Conservation (phyloP, 2,888 invertebrate genomes). For the Galerucella calmariensis region DNA sequence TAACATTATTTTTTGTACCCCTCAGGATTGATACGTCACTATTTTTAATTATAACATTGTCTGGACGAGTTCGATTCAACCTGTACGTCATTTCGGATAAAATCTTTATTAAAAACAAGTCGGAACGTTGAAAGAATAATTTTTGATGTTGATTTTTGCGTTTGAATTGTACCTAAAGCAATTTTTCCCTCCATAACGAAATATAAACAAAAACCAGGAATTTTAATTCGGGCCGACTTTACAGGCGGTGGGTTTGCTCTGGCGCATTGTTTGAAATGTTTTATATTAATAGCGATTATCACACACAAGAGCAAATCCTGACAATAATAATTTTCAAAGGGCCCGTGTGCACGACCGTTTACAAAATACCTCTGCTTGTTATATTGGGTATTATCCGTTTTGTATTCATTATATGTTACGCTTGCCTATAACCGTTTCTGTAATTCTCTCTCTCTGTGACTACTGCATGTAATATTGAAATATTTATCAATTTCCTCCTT, state of each 20-base stretch:
- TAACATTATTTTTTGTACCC: too few relatives aligned
- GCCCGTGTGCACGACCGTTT: conserved; percentile 30
- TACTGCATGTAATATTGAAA: conserved; percentile 31
- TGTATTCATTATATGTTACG: conserved; percentile 36
- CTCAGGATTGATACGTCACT: too few relatives aligned
- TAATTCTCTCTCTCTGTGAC: conserved; percentile 6
- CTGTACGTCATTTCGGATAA: too few relatives aligned
- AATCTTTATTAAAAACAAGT: too few relatives aligned
- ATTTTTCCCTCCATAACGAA: too few relatives aligned
- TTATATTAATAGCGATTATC: conserved; percentile 35
- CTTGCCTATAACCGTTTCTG: conserved; percentile 28
- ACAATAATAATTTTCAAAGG: conserved; percentile 39
- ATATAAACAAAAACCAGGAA: conserved; percentile 10
- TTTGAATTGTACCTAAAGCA: too few relatives aligned
- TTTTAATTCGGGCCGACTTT: conserved; percentile 28
- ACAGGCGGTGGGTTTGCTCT: conserved; percentile 10
- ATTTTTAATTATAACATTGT: too few relatives aligned
- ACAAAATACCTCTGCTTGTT: conserved; percentile 38
- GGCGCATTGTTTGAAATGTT: conserved; percentile 34
- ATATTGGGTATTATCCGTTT: conserved; percentile 39
- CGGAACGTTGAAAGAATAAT: too few relatives aligned
- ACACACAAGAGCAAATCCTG: conserved; percentile 37
- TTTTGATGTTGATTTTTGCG: too few relatives aligned
- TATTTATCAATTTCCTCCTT: conserved; percentile 26
- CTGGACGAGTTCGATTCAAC: too few relatives aligned